Percentiles rank a stretch among this genome's conserved stretches.
These are phyloP conservation scores for Phrynosoma blainvillii DNA, from an alignment of 2,113 vertebrate genomes.

Conservation along the genomic window DNA sequence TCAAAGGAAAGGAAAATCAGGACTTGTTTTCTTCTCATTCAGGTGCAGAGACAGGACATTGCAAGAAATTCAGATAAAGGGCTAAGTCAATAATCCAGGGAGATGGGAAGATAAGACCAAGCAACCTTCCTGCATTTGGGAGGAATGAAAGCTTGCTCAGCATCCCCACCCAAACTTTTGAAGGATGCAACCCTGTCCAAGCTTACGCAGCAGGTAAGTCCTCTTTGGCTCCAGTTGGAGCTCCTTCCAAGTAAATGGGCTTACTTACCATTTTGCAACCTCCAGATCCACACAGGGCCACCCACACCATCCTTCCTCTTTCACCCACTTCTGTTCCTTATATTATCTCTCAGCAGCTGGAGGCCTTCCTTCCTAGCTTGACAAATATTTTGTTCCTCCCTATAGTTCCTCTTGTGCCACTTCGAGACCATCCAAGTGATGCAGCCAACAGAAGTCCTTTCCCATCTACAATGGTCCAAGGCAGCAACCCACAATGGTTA, in stretches of 20 bases:
- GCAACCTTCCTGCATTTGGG: neutral
- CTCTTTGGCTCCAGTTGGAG: neutral
- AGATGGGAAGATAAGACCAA: too few species aligned
- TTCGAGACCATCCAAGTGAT: neutral
- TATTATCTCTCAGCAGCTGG: conserved; percentile 40
- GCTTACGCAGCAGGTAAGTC: neutral
- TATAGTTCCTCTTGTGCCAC: conserved; percentile 33
- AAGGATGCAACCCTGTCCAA: neutral
- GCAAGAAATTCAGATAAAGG: too few species aligned
- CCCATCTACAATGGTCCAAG: neutral
- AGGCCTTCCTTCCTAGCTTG: conserved; percentile 17
- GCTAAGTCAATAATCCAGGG: too few species aligned
- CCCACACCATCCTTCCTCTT: accelerated
- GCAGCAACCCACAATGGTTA: neutral
- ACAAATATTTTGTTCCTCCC: neutral
- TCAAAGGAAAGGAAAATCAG: neutral
- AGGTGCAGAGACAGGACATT: neutral
- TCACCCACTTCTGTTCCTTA: neutral
- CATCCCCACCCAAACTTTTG: neutral
- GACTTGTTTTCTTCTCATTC: too few species aligned
- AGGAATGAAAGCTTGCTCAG: neutral
- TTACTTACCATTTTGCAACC: conserved; percentile 29
- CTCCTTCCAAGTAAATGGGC: neutral
- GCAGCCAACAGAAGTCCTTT: neutral
- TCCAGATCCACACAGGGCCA: neutral